Evolutionary conservation across 2,797 vertebrate genomes (phyloP).

Genomic region (Intellagama lesueurii): DNA sequence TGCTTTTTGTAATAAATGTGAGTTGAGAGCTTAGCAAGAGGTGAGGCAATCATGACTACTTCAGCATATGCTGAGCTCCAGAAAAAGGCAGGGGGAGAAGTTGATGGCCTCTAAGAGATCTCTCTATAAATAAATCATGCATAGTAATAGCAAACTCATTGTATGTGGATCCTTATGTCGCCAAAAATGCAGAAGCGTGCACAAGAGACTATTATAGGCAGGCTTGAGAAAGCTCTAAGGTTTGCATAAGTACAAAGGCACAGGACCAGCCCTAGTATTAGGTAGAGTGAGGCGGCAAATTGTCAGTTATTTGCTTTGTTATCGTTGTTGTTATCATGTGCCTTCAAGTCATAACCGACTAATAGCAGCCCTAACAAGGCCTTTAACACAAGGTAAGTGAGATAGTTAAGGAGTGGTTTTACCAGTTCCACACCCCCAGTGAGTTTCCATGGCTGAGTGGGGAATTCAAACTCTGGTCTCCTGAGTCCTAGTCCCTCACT

Average conservation of each 20-base stretch:
- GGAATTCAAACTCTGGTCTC: no score
- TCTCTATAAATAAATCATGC: conserved; percentile 15
- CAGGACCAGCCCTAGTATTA: background rate
- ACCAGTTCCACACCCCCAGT: no score
- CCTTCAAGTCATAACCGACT: no score
- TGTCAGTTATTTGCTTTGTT: no score
- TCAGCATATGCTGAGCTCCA: background rate
- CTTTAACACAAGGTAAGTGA: no score
- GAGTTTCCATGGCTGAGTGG: no score
- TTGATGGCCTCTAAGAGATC: background rate
- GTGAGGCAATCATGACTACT: background rate
- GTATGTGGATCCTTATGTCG: background rate
- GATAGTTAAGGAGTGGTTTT: no score
- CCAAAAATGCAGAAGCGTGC: background rate
- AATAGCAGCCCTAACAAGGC: no score
- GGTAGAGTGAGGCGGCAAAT: background rate
- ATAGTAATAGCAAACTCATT: conserved; percentile 3
- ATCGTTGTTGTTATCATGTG: no score
- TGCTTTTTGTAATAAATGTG: background rate
- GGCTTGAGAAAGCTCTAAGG: background rate
- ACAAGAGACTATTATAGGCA: background rate
- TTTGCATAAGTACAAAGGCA: background rate
- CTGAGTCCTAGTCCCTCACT: no score
- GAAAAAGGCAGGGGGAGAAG: background rate
- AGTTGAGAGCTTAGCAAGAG: background rate